A percentile compares a stretch with the other conserved stretches of the same genome.
phyloP scores from a whole-genome alignment of 2,888 invertebrate species.

The Nebria brevicollis region DNA sequence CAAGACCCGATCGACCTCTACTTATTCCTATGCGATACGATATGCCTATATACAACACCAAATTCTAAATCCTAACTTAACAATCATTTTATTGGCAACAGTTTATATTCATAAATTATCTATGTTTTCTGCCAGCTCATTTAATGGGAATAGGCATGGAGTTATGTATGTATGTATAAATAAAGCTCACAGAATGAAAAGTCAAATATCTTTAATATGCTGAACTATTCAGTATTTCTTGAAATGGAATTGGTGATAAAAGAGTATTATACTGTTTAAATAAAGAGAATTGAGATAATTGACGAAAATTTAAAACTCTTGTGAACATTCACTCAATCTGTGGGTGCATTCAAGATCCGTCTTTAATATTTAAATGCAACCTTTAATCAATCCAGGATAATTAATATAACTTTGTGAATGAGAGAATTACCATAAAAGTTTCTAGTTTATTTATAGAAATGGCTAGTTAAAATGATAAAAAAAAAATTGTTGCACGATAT shows the following conservation, averaged over 20 bases:
- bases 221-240: no score
- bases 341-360: not conserved
- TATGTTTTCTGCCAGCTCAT: no score
- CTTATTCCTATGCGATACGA: not conserved
- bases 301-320: not conserved
- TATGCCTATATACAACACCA: not conserved
- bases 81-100: not conserved
- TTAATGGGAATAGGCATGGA: no score
- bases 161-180: no score
- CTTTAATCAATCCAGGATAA: constrained; percentile 8
- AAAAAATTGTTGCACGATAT: not conserved
- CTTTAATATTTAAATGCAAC: not conserved
- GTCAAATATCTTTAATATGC: no score
- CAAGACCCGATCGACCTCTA: not conserved
- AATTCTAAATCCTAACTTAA: not conserved
- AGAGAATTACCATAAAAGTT: constrained; percentile 5
- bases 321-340: not conserved
- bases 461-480: not conserved
- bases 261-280: no score
- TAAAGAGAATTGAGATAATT: not conserved
- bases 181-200: no score
- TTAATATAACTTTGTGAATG: constrained; percentile 2
- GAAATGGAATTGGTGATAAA: no score
- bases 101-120: no score
- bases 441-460: not conserved